Evolutionary conservation across 2,888 invertebrate species (phyloP).

Genomic region (Athetis lepigone): DNA sequence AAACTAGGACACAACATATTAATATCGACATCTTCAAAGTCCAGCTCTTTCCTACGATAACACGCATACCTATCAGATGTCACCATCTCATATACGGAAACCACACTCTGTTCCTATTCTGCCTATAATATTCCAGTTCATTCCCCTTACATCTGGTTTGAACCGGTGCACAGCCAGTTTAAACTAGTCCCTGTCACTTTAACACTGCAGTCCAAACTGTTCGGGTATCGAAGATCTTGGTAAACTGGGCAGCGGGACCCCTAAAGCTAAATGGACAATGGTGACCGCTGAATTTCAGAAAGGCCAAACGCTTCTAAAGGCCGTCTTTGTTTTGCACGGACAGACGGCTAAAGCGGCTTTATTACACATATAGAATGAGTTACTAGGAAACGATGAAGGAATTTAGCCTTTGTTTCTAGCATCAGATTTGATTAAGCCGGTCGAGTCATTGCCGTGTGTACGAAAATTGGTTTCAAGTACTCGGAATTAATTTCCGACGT

Average conservation of each 20-base stretch:
- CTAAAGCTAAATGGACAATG: conserved; percentile 79
- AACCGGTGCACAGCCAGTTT: conserved; percentile 71
- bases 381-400: conserved; percentile 65
- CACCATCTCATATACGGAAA: conserved; percentile 83
- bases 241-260: conserved; percentile 64
- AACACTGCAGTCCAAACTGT: conserved; percentile 49
- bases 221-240: conserved; percentile 61
- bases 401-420: conserved; percentile 68
- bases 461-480: conserved; percentile 50
- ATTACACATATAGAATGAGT: conserved; percentile 67
- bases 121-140: conserved; percentile 81
- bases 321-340: conserved; percentile 77
- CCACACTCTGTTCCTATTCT: conserved; percentile 84
- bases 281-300: conserved; percentile 76
- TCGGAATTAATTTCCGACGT: conserved; percentile 35
- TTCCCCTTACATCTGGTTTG: conserved; percentile 80
- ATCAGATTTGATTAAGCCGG: conserved; percentile 64
- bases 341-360: conserved; percentile 67
- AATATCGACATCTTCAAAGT: conserved; percentile 51
- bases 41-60: conserved; percentile 44
- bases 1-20: background rate
- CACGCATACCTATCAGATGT: conserved; percentile 78
- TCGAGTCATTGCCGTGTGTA: conserved; percentile 48
- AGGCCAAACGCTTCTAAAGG: conserved; percentile 74
- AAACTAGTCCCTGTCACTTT: conserved; percentile 63